Percentiles rank a stretch among this genome's conserved stretches.
Evolutionary conservation across 2,888 invertebrate species (phyloP).

Genomic region (Allacma fusca): DNA sequence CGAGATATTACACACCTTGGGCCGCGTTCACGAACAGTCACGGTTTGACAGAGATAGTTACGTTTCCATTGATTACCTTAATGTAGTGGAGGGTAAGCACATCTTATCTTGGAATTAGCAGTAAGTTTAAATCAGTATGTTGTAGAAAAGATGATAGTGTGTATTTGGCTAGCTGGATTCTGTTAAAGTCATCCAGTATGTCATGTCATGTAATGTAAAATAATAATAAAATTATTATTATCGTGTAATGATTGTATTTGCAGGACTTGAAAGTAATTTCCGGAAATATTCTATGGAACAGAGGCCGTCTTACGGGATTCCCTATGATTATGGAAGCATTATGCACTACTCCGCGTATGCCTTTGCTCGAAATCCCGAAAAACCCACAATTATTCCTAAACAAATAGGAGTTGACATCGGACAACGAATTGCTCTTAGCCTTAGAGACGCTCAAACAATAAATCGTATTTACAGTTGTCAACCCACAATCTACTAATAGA

Average conservation of each 20-base stretch:
- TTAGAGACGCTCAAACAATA: slow-evolving; percentile 29
- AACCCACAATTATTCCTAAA: slow-evolving; percentile 36
- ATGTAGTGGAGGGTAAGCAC: no score
- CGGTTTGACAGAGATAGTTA: slow-evolving; percentile 45
- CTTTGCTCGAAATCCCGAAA: slow-evolving; percentile 60
- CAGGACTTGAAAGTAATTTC: slow-evolving; percentile 1
- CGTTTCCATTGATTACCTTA: slow-evolving; percentile 28
- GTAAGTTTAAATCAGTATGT: no score
- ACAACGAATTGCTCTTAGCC: slow-evolving; percentile 41
- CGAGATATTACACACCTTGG: slow-evolving; percentile 49
- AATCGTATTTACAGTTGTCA: not conserved
- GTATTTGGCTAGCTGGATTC: no score
- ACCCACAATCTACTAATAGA: no score
- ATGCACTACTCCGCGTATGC: slow-evolving; percentile 66
- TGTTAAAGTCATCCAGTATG: no score
- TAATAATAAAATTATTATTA: no score
- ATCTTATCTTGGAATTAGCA: no score
- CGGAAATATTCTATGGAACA: not conserved
- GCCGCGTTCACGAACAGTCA: slow-evolving; percentile 48
- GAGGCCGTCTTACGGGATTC: slow-evolving; percentile 52
- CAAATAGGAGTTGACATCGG: slow-evolving; percentile 28
- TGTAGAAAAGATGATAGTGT: no score
- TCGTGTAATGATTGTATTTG: not conserved
- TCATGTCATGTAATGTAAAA: no score
- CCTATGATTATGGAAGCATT: no score